These are phyloP conservation scores for Aegotheles bennettii DNA, from an alignment of 2,113 vertebrate species.

Conservation along the genomic window DNA sequence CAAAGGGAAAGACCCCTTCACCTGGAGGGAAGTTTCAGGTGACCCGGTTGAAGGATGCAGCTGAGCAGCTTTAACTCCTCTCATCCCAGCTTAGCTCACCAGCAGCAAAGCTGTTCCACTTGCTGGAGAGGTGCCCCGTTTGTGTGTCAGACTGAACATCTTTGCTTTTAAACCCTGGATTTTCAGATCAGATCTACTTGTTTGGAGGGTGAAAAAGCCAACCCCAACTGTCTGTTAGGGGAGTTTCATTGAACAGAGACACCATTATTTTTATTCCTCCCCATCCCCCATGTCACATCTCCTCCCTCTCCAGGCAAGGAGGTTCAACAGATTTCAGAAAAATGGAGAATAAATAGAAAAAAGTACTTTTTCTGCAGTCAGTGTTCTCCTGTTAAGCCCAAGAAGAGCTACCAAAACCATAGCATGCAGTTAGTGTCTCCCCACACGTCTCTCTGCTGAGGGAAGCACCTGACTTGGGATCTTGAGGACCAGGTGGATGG, in stretches of 20 bases:
- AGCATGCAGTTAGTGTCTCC: not conserved
- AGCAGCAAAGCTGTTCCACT: not conserved
- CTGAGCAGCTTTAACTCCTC: slow-evolving; percentile 64
- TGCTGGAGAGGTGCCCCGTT: not conserved
- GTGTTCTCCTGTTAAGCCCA: not conserved
- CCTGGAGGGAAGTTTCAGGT: slow-evolving; percentile 45
- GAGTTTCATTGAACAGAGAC: not conserved
- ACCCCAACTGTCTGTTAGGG: not conserved
- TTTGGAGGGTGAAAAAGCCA: not conserved
- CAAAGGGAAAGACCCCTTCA: slow-evolving; percentile 33
- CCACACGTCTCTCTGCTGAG: not conserved
- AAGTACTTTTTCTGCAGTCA: not conserved
- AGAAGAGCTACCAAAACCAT: not conserved
- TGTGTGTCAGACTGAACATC: not conserved
- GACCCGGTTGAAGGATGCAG: slow-evolving; percentile 50
- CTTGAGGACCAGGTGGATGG: not conserved
- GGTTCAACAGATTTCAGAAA: not conserved
- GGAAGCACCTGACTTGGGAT: accelerated
- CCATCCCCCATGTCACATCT: not conserved
- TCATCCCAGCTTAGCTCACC: slow-evolving; percentile 54
- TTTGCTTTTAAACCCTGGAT: not conserved
- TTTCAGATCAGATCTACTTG: not conserved
- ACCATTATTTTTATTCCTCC: not conserved
- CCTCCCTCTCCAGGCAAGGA: not conserved
- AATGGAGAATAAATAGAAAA: not conserved